A percentile compares a stretch with the other conserved stretches of the same genome.
These are phyloP conservation scores for Parnassius apollo DNA, from an alignment of 2,888 invertebrate genomes.

Conservation along the genomic window DNA sequence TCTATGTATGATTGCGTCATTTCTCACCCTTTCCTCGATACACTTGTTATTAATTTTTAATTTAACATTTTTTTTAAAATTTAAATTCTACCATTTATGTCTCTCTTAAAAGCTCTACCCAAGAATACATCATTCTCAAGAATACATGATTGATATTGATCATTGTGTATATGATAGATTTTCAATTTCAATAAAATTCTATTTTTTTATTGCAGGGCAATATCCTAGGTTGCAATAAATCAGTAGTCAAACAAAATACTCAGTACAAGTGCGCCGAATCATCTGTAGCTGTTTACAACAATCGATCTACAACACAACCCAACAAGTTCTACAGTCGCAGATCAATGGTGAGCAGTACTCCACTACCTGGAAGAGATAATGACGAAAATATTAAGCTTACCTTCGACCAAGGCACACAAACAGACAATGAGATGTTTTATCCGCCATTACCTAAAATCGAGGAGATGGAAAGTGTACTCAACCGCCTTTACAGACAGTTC, in stretches of 20 bases:
- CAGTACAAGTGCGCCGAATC: slow-evolving; percentile 25
- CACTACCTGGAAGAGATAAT: slow-evolving; percentile 37
- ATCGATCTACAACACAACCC: slow-evolving; percentile 21
- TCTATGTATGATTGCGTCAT: no score
- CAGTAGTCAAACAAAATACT: slow-evolving; percentile 26
- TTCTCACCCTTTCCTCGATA: no score
- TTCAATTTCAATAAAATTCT: neutral
- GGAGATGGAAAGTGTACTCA: slow-evolving; percentile 43
- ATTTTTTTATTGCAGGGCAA: slow-evolving; percentile 28
- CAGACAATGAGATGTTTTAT: slow-evolving; percentile 36
- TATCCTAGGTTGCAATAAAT: slow-evolving; percentile 28
- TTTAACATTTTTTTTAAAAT: no score
- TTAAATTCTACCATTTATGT: no score
- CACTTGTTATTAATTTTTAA: no score
- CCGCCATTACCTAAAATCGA: slow-evolving; percentile 40
- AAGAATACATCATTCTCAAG: no score
- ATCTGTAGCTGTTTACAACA: slow-evolving; percentile 23
- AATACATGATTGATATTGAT: no score
- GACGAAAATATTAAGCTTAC: slow-evolving; percentile 33
- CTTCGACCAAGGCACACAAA: slow-evolving; percentile 54
- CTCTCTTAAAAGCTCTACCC: no score
- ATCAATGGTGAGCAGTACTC: slow-evolving; percentile 47
- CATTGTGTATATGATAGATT: neutral
- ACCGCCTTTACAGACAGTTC: slow-evolving; percentile 44
- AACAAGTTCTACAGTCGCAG: slow-evolving; percentile 27